Conservation (phyloP, 53 echinoderm and acorn worm species). For the Apostichopus leukothele region DNA sequence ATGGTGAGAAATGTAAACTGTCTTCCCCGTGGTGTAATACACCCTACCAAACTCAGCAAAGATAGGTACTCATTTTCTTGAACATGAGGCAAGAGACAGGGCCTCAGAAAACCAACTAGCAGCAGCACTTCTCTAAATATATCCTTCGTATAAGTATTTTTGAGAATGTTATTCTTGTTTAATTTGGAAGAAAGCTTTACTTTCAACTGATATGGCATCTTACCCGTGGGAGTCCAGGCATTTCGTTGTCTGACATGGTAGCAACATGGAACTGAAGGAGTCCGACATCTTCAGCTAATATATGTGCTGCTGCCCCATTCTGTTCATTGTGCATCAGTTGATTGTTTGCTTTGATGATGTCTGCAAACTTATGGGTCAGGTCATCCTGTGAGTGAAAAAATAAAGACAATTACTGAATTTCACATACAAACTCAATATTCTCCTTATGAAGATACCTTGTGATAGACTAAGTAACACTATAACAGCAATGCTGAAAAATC, state of each 20-base stretch:
- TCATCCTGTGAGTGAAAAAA: slow-evolving; percentile 66
- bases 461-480: too few relatives aligned
- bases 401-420: too few relatives aligned
- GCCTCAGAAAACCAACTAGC: too few relatives aligned
- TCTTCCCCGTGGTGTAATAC: too few relatives aligned
- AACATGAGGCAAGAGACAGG: too few relatives aligned
- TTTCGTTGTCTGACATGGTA: slow-evolving; percentile 90
- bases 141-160: not conserved
- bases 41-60: too few relatives aligned
- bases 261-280: slow-evolving; percentile 95
- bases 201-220: not conserved
- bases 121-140: too few relatives aligned
- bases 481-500: too few relatives aligned
- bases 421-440: too few relatives aligned
- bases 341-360: slow-evolving; percentile 98
- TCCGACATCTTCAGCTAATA: slow-evolving; percentile 82
- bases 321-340: slow-evolving; percentile 87
- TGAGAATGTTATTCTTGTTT: not conserved
- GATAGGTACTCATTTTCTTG: too few relatives aligned
- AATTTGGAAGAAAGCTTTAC: not conserved
- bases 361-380: slow-evolving; percentile 95
- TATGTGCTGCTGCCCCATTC: slow-evolving; percentile 94
- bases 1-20: too few relatives aligned
- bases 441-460: too few relatives aligned
- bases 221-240: slow-evolving; percentile 93